Conservation (phyloP, 1,140 invertebrate species). For the Pachyrhynchus sulphureomaculatus region DNA sequence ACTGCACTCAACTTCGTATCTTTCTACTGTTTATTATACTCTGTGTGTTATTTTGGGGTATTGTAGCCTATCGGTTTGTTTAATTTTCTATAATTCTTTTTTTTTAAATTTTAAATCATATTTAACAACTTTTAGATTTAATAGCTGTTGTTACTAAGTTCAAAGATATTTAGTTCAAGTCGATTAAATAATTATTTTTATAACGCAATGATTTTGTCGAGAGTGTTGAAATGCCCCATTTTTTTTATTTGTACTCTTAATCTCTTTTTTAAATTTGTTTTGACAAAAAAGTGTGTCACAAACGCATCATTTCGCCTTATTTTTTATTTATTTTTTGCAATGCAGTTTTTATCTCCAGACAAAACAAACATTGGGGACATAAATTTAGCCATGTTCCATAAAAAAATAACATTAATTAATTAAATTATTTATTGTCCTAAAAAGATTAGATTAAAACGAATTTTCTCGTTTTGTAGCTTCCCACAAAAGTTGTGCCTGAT, state of each 20-base stretch:
- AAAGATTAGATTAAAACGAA: conserved; percentile 27
- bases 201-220: too few species aligned
- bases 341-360: conserved; percentile 36
- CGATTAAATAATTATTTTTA: too few species aligned
- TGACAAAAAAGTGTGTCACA: conserved; percentile 34
- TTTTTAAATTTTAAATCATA: too few species aligned
- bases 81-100: too few species aligned
- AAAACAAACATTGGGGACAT: conserved; percentile 28
- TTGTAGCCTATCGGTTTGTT: too few species aligned
- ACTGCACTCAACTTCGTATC: too few species aligned
- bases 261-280: conserved; percentile 24
- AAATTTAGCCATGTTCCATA: conserved; percentile 4
- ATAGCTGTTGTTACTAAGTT: too few species aligned
- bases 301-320: background rate
- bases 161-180: too few species aligned
- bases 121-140: too few species aligned
- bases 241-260: conserved; percentile 21
- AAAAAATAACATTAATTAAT: conserved; percentile 23
- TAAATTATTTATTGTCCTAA: background rate
- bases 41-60: too few species aligned
- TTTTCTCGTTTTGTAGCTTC: conserved; percentile 11
- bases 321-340: conserved; percentile 30
- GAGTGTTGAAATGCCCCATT: background rate
- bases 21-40: too few species aligned
- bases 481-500: conserved; percentile 21